phyloP scores from a whole-genome alignment of 2,888 invertebrate genomes.

The Pyralis farinalis region DNA sequence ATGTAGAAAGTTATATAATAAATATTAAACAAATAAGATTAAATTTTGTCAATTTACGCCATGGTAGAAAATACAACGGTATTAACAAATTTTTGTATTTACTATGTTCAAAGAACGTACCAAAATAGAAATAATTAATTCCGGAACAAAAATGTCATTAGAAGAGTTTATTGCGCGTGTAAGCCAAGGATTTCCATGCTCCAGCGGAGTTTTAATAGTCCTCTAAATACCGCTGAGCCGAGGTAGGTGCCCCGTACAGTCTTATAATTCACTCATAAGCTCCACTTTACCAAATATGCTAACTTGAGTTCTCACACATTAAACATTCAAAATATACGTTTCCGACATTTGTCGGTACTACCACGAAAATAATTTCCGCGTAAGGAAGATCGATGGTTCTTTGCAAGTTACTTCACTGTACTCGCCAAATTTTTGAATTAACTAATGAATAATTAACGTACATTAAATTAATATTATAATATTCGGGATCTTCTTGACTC shows the following conservation, averaged over 20 bases:
- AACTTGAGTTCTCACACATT: constrained; percentile 24
- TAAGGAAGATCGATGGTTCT: not conserved
- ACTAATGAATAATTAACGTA: not conserved
- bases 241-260: constrained; percentile 42
- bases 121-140: constrained; percentile 12
- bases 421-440: not conserved
- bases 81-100: too few relatives aligned
- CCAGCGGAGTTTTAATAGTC: constrained; percentile 58
- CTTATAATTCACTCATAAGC: constrained; percentile 52
- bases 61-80: too few relatives aligned
- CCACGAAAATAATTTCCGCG: not conserved
- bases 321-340: constrained; percentile 6
- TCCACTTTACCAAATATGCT: constrained; percentile 46
- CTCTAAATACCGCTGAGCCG: constrained; percentile 50
- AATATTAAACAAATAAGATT: too few relatives aligned
- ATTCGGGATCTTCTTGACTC: constrained; percentile 9
- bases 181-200: constrained; percentile 48
- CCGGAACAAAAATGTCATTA: constrained; percentile 32
- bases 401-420: not conserved
- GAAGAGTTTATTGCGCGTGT: constrained; percentile 39
- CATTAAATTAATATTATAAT: constrained; percentile 1
- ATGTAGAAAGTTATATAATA: too few relatives aligned
- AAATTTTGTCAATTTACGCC: too few relatives aligned
- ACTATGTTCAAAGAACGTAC: too few relatives aligned
- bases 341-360: not conserved